Evolutionary conservation across 2,888 invertebrate species (phyloP).

Genomic region (Suillia variegata): DNA sequence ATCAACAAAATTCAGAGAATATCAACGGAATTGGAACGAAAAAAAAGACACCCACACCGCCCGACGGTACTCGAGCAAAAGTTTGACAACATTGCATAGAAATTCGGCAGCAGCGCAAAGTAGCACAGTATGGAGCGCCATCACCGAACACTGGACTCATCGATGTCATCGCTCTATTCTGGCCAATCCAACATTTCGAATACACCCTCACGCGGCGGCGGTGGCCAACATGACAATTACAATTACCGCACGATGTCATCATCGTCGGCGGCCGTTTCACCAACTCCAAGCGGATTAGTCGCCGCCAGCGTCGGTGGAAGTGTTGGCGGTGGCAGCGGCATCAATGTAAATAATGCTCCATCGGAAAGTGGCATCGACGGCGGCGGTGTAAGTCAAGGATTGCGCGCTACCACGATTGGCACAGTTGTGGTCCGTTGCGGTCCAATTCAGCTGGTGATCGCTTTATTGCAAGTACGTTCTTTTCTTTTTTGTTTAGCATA

Average conservation of each 20-base stretch:
- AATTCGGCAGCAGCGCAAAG: neutral
- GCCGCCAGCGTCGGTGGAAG: conserved; percentile 22
- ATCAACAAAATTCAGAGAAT: neutral
- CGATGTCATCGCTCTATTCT: conserved; percentile 58
- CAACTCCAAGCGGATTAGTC: conserved; percentile 43
- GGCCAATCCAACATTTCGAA: conserved; percentile 46
- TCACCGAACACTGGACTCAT: conserved; percentile 57
- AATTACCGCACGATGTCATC: conserved; percentile 55
- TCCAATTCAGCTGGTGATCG: conserved; percentile 83
- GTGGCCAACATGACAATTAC: conserved; percentile 42
- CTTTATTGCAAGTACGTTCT: conserved; percentile 78
- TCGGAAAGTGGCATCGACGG: conserved; percentile 23
- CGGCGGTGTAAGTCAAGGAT: conserved; percentile 29
- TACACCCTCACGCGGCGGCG: conserved; percentile 40
- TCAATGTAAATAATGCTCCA: conserved; percentile 12
- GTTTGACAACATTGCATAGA: conserved; percentile 12
- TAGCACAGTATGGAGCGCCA: conserved; percentile 43
- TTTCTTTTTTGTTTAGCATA: too few species aligned
- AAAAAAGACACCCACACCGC: conserved; percentile 24
- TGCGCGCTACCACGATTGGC: conserved; percentile 81
- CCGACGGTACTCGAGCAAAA: conserved; percentile 23
- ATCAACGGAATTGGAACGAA: neutral
- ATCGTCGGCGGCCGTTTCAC: conserved; percentile 47
- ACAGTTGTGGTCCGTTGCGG: conserved; percentile 91
- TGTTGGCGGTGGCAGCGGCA: neutral